Percentiles rank a stretch among this genome's conserved stretches.
Evolutionary conservation across 2,888 invertebrate genomes (phyloP).

Genomic region (Serrognathus titanus): DNA sequence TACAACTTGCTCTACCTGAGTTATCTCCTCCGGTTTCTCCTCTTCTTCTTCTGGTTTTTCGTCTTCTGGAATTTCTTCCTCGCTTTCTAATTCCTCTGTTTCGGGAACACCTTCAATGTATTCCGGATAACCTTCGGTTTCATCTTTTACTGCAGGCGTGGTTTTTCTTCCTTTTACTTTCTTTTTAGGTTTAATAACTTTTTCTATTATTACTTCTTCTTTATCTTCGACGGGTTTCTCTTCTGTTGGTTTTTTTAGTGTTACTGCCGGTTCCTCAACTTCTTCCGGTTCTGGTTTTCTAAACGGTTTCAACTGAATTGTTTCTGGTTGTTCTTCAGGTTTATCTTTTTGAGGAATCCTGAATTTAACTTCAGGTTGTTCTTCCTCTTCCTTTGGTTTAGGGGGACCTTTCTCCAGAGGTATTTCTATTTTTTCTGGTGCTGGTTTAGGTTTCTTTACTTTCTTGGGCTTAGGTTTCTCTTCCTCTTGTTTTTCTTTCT

Average conservation of each 20-base stretch:
- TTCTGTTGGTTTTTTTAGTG: constrained; percentile 24
- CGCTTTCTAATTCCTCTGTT: background rate
- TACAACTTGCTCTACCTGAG: constrained; percentile 39
- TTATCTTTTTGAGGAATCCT: constrained; percentile 31
- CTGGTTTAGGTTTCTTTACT: constrained; percentile 20
- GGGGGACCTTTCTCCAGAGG: constrained; percentile 28
- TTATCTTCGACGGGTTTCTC: constrained; percentile 29
- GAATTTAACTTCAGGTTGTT: constrained; percentile 41
- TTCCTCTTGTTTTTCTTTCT: constrained; percentile 26
- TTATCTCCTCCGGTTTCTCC: constrained; percentile 29
- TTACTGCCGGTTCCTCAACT: constrained; percentile 47
- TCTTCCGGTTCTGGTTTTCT: constrained; percentile 36
- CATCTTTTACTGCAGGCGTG: constrained; percentile 31
- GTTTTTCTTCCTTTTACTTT: constrained; percentile 26
- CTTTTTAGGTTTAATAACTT: constrained; percentile 17
- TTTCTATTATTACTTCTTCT: constrained; percentile 14
- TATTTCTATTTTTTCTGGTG: constrained; percentile 22
- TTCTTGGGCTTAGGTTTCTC: constrained; percentile 27
- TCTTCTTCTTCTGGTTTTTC: constrained; percentile 42
- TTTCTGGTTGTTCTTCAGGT: constrained; percentile 38
- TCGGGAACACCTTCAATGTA: constrained; percentile 10
- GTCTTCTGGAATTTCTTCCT: constrained; percentile 2
- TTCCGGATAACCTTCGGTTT: constrained; percentile 19
- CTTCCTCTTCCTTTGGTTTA: constrained; percentile 42
- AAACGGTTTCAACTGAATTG: constrained; percentile 23